Conservation (phyloP, 2,888 invertebrate genomes). For the Lordiphosa andalusiaca region DNA sequence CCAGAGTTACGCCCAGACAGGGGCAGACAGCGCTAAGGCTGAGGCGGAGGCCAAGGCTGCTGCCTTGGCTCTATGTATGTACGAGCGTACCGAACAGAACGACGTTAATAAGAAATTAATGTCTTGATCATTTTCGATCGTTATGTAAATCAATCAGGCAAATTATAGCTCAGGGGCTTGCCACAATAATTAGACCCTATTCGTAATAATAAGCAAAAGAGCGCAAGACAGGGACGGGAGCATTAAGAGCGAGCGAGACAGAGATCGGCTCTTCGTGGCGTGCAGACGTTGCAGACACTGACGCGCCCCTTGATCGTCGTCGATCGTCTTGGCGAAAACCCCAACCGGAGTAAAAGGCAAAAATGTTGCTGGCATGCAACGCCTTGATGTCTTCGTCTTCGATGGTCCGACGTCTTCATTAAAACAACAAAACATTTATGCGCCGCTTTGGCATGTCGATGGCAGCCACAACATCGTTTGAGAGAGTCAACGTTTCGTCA, state of each 20-base stretch:
- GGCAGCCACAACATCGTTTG: slow-evolving; percentile 50
- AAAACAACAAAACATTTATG: slow-evolving; percentile 78
- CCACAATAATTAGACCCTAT: slow-evolving; percentile 79
- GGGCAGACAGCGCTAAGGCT: slow-evolving; percentile 10
- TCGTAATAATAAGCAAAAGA: slow-evolving; percentile 74
- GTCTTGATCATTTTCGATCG: slow-evolving; percentile 81
- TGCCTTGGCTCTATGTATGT: slow-evolving; percentile 20
- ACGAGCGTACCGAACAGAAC: slow-evolving; percentile 39
- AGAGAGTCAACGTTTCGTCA: slow-evolving; percentile 53
- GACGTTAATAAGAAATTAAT: slow-evolving; percentile 80
- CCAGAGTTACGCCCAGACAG: slow-evolving; percentile 60
- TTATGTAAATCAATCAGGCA: slow-evolving; percentile 81
- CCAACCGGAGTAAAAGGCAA: slow-evolving; percentile 33
- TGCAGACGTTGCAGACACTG: slow-evolving; percentile 68
- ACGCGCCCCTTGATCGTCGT: slow-evolving; percentile 64
- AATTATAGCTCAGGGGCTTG: slow-evolving; percentile 80
- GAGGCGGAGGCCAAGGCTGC: slow-evolving; percentile 25
- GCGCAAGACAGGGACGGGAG: slow-evolving; percentile 11
- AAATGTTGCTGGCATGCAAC: slow-evolving; percentile 69
- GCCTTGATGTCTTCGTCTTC: slow-evolving; percentile 63
- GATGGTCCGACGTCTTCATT: slow-evolving; percentile 71
- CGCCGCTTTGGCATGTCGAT: slow-evolving; percentile 71
- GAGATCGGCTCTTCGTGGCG: slow-evolving; percentile 53
- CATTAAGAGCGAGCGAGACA: slow-evolving; percentile 18
- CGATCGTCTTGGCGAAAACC: slow-evolving; percentile 32